phyloP scores from a whole-genome alignment of 2,888 invertebrate genomes.

The Campoletis raptor region DNA sequence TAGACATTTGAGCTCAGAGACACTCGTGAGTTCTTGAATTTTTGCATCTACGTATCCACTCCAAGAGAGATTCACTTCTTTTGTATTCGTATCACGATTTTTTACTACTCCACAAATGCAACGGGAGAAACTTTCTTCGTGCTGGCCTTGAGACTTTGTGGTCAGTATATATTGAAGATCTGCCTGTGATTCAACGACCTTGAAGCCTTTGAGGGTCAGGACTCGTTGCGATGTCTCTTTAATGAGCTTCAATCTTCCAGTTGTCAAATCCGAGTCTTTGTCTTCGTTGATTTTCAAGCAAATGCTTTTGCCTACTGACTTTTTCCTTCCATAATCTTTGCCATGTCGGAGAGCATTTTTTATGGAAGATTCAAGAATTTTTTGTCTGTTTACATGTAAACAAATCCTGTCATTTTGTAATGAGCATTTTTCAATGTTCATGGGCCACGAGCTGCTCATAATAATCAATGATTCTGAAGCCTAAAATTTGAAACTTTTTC shows the following conservation, averaged over 20 bases:
- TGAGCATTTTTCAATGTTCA: constrained; percentile 84
- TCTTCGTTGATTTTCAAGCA: constrained; percentile 74
- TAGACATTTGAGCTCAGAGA: constrained; percentile 89
- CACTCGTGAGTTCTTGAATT: constrained; percentile 70
- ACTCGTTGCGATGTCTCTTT: constrained; percentile 82
- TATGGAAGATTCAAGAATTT: constrained; percentile 78
- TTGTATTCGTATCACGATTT: constrained; percentile 86
- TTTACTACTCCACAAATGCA: constrained; percentile 88
- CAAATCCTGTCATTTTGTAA: constrained; percentile 85
- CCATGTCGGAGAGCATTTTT: constrained; percentile 75
- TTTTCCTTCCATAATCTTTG: constrained; percentile 78
- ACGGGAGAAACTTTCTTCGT: constrained; percentile 74
- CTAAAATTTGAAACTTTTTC: constrained; percentile 12
- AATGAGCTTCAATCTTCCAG: constrained; percentile 83
- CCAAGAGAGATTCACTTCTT: constrained; percentile 85
- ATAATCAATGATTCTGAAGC: constrained; percentile 80
- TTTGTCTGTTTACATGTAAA: constrained; percentile 86
- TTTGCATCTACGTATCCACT: constrained; percentile 84
- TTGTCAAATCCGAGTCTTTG: constrained; percentile 79
- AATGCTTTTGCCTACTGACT: constrained; percentile 67
- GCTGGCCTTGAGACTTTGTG: constrained; percentile 84
- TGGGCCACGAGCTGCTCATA: constrained; percentile 85
- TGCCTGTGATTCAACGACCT: constrained; percentile 76
- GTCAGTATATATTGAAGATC: constrained; percentile 83
- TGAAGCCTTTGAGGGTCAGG: constrained; percentile 77